Evolutionary conservation across 2,113 vertebrate species (phyloP), one percentile per base, ranked within the genome.

Genomic region (Haemorhous mexicanus): DNA sequence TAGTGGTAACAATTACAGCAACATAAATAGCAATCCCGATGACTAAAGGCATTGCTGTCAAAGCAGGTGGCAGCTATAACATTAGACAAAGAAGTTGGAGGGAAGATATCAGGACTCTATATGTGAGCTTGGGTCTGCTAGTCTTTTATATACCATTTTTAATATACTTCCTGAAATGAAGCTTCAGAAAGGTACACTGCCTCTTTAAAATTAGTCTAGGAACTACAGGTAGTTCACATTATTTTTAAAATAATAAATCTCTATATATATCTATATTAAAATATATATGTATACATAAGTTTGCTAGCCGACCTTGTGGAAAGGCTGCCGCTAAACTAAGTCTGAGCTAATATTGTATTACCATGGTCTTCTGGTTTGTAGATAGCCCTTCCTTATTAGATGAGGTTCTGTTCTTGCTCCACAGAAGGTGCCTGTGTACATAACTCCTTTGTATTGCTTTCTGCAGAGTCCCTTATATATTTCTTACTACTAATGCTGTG

Each of bases 211-310:
- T 94, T 96, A 97, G 93, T 53, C 87, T 96, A 96, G 92, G 92
- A 97, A 97, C 96, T 98, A 97, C 96, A 96, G 96, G 97, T 92
- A 96, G 92, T 97, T 97, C 92, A 92, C 67, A 44, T 96, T 96
- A 97, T 97, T 98, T 97, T 93, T 93, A 90, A 97, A 97, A 96
- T 90, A 95, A 96, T 95, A 97, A 96, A 96, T 94, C 94, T 96
- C n/a, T 97, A 41, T 97, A 82, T 97, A 94, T 97, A 95, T 96
- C 95, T 97, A 94, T 96, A 95, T 97, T 92, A 89, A 97, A 96
- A 83, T 96, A 93, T 95, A 86, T 97, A 93, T 96, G 88, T 97
- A 96, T 97, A 86, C 93, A 69, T 97, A 95, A 97, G 96, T 89
- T 97, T 87, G 73, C 75, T 73, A 84, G 88, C 91, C 89, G 94